phyloP scores from a whole-genome alignment of 2,888 invertebrate genomes.

The Vesta saturnalis region DNA sequence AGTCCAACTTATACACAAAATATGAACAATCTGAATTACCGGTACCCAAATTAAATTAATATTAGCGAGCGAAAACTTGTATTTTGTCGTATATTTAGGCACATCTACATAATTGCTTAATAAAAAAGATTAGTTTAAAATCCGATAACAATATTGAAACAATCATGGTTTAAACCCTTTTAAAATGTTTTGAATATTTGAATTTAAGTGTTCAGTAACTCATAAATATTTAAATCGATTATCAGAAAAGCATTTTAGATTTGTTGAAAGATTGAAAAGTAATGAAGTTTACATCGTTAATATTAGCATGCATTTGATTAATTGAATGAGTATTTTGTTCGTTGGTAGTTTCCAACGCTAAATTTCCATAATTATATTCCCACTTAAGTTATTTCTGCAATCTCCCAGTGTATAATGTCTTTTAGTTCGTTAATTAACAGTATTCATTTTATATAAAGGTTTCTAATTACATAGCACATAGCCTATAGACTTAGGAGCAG shows the following conservation, averaged over 20 bases:
- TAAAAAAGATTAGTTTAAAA: neutral
- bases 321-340: conserved; percentile 34
- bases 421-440: conserved; percentile 69
- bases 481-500: conserved; percentile 68
- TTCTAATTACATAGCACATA: conserved; percentile 68
- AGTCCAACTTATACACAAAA: conserved; percentile 2
- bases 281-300: conserved; percentile 25
- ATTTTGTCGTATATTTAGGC: too few relatives aligned
- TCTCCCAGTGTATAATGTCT: conserved; percentile 65
- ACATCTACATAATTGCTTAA: too few relatives aligned
- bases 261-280: conserved; percentile 22
- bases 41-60: neutral
- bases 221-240: conserved; percentile 24
- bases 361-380: conserved; percentile 58
- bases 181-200: too few relatives aligned
- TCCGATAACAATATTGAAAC: neutral
- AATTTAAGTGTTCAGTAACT: conserved; percentile 8
- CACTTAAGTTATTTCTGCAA: conserved; percentile 61
- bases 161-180: neutral
- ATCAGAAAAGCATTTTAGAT: conserved; percentile 13
- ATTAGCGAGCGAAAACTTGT: too few relatives aligned
- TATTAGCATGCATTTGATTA: conserved; percentile 36
- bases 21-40: neutral
- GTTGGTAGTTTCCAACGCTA: conserved; percentile 36
- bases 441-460: conserved; percentile 71